Base-by-base conservation (phyloP, 2,888 invertebrate species). In the Steromphala cineraria region DNA sequence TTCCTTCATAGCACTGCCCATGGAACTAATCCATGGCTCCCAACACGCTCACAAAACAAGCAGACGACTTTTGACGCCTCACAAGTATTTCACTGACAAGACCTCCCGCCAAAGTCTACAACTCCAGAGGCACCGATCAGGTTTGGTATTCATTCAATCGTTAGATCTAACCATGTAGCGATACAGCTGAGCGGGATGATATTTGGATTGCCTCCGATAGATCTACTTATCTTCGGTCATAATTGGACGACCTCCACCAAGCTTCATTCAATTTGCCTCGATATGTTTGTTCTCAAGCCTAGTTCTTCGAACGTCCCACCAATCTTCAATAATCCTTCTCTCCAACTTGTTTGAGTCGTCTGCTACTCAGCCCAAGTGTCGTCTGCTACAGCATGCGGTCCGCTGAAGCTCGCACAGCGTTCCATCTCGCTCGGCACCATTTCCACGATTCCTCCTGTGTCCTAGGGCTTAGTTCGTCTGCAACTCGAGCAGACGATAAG, bases 241-340 rank as follows among this genome's bases (percentile, higher is more conserved):
- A 71, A 71, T 71, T 71, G 71, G 71, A 71, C 71, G 71, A 71
- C 31, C 40, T 71, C 36, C 31, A 19, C 71, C 36, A 71, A 31
- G 36, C 40, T 71, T 71, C 71, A 71, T 71, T 71, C 71, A 71
- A 71, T 71, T 71, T 71, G 71, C 71, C 71, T 71, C 71, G 71
- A 71, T 71, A 71, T 71, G 71, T 71, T 71, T 71, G 71, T 36
- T 71, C 71, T 40, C 71, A 62, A 40, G 71, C 40, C 71, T 36
- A 19, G 71, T 36, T 71, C 71, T 71, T 36, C 71, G 71, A 71
- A 71, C 71, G 71, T 71, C 71, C 36, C n/a, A 71, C 40, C 71
- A 40, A 19, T 40, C 71, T 71, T 24, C 71, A 71, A 71, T 71
- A 71, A 71, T 71, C 36, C 71, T 71, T 71, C 10, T 7, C 40